These are phyloP conservation scores for Drosophila burlai DNA, from an alignment of 1,140 invertebrate genomes.

Conservation along the genomic window DNA sequence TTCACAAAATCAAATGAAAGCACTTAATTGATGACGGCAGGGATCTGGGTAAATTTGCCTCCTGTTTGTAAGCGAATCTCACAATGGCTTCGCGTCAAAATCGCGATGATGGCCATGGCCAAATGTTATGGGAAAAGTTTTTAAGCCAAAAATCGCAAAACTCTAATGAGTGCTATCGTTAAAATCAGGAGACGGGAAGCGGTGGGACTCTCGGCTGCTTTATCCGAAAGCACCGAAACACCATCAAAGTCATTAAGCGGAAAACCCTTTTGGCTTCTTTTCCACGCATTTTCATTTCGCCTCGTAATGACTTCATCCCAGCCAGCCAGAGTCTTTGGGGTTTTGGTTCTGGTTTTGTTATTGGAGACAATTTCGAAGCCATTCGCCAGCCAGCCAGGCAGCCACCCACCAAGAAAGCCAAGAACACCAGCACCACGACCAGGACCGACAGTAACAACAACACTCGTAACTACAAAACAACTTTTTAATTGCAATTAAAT, in stretches of 20 bases:
- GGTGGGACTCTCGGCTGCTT: conserved; percentile 21
- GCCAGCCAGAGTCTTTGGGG: conserved; percentile 45
- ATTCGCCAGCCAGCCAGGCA: conserved; percentile 23
- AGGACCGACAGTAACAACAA: conserved; percentile 42
- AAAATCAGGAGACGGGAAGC: conserved; percentile 46
- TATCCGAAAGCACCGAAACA: conserved; percentile 26
- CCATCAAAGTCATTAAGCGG: conserved; percentile 72
- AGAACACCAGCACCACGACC: conserved; percentile 22
- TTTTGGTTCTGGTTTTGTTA: conserved; percentile 51
- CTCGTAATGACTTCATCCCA: conserved; percentile 78
- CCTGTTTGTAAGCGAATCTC: conserved; percentile 26
- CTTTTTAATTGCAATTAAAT: conserved; percentile 84
- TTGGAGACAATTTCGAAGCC: conserved; percentile 75
- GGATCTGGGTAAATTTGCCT: conserved; percentile 17
- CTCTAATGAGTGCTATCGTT: conserved; percentile 74
- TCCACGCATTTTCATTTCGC: conserved; percentile 66
- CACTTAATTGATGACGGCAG: conserved; percentile 28
- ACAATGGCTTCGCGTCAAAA: conserved; percentile 38
- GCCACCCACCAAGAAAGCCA: conserved; percentile 39
- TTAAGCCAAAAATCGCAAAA: conserved; percentile 63
- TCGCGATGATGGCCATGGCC: conserved; percentile 56
- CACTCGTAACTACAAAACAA: conserved; percentile 81
- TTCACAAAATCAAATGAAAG: conserved; percentile 18
- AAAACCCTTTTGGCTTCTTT: conserved; percentile 76
- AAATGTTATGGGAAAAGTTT: conserved; percentile 77